Percentiles rank a stretch among this genome's conserved stretches.
These are phyloP conservation scores for Cichladusa arquata DNA, from an alignment of 2,113 vertebrate species.

Conservation along the genomic window DNA sequence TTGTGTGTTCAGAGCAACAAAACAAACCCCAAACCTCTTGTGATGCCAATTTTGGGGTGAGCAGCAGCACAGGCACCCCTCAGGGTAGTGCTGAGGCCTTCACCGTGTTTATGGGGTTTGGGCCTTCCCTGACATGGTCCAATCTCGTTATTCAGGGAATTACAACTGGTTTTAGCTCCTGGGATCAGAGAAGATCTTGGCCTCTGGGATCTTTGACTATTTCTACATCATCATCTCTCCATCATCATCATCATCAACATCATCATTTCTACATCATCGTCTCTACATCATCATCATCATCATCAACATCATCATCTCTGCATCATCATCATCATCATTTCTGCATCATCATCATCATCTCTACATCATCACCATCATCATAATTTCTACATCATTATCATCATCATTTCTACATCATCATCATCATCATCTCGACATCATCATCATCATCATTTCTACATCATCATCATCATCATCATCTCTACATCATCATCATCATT, in stretches of 20 bases:
- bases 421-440: background rate
- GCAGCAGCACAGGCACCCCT: background rate
- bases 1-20: background rate
- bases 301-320: too few species aligned
- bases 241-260: too few species aligned
- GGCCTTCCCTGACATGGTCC: background rate
- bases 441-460: too few species aligned
- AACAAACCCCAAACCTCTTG: background rate
- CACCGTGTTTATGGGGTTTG: background rate
- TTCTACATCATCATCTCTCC: background rate
- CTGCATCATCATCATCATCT: too few species aligned
- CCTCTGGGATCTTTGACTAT: background rate
- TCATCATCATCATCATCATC: background rate
- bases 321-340: too few species aligned
- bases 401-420: too few species aligned
- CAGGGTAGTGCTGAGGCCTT: background rate
- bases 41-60: background rate
- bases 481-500: background rate
- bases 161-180: background rate
- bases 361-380: too few species aligned
- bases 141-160: background rate
- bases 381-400: too few species aligned
- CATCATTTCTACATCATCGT: too few species aligned
- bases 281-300: too few species aligned
- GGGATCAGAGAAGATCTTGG: background rate